Percentiles rank a stretch among this genome's conserved stretches.
Evolutionary conservation across 1,140 invertebrate species (phyloP).

Genomic region (Himalopsyche phryganea): DNA sequence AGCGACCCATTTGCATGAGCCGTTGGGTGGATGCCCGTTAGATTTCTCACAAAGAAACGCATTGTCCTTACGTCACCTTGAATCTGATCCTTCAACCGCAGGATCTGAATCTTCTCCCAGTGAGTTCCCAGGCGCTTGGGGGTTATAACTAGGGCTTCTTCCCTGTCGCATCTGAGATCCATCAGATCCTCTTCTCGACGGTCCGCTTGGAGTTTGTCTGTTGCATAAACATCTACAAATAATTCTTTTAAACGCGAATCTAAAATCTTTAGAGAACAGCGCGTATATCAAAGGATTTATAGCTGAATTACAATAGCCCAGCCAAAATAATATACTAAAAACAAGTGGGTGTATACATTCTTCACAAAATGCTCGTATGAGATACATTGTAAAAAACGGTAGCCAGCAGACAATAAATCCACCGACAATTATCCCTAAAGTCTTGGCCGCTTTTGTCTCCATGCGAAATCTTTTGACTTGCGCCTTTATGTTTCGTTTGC

Average conservation of each 20-base stretch:
- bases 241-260: conserved; percentile 87
- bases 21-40: conserved; percentile 26
- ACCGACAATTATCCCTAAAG: conserved; percentile 89
- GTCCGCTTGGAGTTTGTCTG: conserved; percentile 32
- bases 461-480: conserved; percentile 81
- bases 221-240: conserved; percentile 78
- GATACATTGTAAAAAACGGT: conserved; percentile 92
- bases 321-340: conserved; percentile 92
- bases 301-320: conserved; percentile 95
- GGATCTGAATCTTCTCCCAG: conserved; percentile 51
- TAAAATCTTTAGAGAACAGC: conserved; percentile 88
- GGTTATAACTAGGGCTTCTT: conserved; percentile 44
- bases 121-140: conserved; percentile 38
- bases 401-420: conserved; percentile 92
- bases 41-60: conserved; percentile 26
- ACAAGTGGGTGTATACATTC: conserved; percentile 75
- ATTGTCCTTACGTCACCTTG: conserved; percentile 47
- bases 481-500: conserved; percentile 81
- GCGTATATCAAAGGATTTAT: conserved; percentile 92
- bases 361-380: conserved; percentile 77
- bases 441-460: conserved; percentile 93
- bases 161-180: conserved; percentile 55
- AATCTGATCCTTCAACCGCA: conserved; percentile 48
- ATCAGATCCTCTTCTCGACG: conserved; percentile 58
- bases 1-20: conserved; percentile 27